Evolutionary conservation across 2,888 invertebrate species (phyloP), one percentile per base, ranked within the genome.

Genomic region (Pandemis corylana): DNA sequence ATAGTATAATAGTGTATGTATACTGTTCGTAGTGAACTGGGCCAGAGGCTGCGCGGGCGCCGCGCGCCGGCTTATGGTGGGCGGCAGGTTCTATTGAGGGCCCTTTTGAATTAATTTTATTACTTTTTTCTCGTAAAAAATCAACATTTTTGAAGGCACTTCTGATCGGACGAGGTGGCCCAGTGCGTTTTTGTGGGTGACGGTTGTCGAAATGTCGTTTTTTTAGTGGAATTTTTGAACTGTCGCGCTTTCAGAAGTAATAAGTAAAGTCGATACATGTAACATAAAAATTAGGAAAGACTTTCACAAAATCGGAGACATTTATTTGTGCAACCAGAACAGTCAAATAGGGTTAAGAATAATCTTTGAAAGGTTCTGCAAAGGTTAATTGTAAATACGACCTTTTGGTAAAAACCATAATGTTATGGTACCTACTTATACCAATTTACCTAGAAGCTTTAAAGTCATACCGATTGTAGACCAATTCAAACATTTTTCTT

Each of bases 91-190:
- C 97, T 97, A 97, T 97, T 96, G 96, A 96, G 97, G 97, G 97
- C 97, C 97, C 96, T 95, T 96, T 96, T 96, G 84, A 96, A 96
- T 96, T 96, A 96, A 95, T 96, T 96, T 96, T 75, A 80, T 95
- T 95, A 94, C 95, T 51, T 95, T 86, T 91, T 95, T 96, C 96
- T 96, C 96, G 96, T 96, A 97, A 96, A 97, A 97, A 97, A 96
- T 96, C 96, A 97, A 97, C 96, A 96, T 89, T 84, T 93, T 96
- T 97, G 97, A 97, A 97, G 97, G 97, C 97, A 97, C 97, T 97
- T 97, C 96, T 96, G 97, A 96, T 96, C 97, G 97, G 97, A 97
- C 97, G 97, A 97, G 96, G 96, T 96, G 97, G 97, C 97, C 97
- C 97, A 97, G 96, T 96, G 96, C 95, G 94, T 95, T 95, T 95